A percentile compares a stretch with the other conserved stretches of the same genome.
Conservation (phyloP, 2,113 vertebrate genomes). For the Eulacestoma nigropectus region DNA sequence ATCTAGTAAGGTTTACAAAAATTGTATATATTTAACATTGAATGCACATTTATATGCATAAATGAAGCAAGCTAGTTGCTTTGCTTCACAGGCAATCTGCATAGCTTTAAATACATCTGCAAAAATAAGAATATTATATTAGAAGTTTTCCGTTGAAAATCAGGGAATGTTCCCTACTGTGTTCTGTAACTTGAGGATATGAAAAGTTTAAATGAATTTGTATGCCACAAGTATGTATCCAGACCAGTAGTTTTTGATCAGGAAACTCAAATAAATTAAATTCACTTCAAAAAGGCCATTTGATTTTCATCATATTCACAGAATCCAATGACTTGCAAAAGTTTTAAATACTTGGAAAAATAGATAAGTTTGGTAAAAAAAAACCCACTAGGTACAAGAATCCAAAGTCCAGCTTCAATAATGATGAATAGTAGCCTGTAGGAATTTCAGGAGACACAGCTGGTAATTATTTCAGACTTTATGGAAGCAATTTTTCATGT, state of each 20-base stretch:
- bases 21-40: not conserved
- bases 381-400: not conserved
- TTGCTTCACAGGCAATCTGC: not conserved
- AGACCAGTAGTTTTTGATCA: slow-evolving; percentile 5
- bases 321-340: not conserved
- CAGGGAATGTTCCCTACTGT: not conserved
- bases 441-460: slow-evolving; percentile 39
- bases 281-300: not conserved
- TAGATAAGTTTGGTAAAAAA: not conserved
- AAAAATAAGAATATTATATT: not conserved
- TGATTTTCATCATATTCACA: not conserved
- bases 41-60: not conserved
- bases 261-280: slow-evolving; percentile 14
- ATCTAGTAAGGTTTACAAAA: not conserved
- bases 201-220: not conserved
- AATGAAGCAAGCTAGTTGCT: not conserved
- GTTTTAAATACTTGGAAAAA: not conserved
- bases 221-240: not conserved
- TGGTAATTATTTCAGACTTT: slow-evolving; percentile 62
- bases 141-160: not conserved
- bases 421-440: not conserved
- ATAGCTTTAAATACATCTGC: not conserved
- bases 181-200: slow-evolving; percentile 9
- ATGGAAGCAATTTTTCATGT: slow-evolving; percentile 52
- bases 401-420: not conserved